These are phyloP conservation scores for Danaus plexippus DNA, from an alignment of 1,140 invertebrate species.

Conservation along the genomic window DNA sequence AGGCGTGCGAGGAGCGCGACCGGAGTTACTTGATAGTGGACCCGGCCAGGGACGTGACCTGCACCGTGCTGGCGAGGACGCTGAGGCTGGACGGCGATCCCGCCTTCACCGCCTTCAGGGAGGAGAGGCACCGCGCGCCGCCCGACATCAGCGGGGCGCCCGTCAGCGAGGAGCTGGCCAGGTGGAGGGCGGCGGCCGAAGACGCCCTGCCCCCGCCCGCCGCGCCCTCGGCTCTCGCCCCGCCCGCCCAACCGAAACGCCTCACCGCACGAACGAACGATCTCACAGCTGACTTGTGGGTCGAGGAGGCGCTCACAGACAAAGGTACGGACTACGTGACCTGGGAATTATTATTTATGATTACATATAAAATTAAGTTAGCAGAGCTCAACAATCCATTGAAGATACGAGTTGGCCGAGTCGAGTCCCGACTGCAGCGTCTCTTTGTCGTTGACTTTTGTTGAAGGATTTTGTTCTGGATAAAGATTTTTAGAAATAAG, in stretches of 20 bases:
- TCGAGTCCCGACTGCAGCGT: no score
- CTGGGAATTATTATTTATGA: no score
- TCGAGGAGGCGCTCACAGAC: slow-evolving; percentile 54
- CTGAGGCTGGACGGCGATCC: slow-evolving; percentile 35
- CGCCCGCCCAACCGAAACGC: slow-evolving; percentile 15
- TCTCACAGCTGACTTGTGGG: slow-evolving; percentile 39
- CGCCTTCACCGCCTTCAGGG: slow-evolving; percentile 39
- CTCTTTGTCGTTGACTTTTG: no score
- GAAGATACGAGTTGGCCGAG: no score
- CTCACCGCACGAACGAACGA: slow-evolving; percentile 23
- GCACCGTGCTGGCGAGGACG: slow-evolving; percentile 45
- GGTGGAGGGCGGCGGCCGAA: slow-evolving; percentile 27
- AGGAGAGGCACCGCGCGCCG: slow-evolving; percentile 24
- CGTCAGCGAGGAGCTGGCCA: slow-evolving; percentile 31
- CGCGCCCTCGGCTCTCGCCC: slow-evolving; percentile 16
- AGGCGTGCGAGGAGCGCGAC: slow-evolving; percentile 17
- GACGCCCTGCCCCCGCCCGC: slow-evolving; percentile 11
- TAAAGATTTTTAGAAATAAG: no score
- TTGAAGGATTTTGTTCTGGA: no score
- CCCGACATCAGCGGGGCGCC: slow-evolving; percentile 2
- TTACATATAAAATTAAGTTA: no score
- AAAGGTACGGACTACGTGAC: slow-evolving; percentile 32
- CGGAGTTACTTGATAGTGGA: slow-evolving; percentile 52
- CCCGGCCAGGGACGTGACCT: slow-evolving; percentile 40
- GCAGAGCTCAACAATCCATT: no score